A percentile compares a stretch with the other conserved stretches of the same genome.
These are phyloP conservation scores for Galerucella pusilla DNA, from an alignment of 2,888 invertebrate genomes.

Conservation along the genomic window DNA sequence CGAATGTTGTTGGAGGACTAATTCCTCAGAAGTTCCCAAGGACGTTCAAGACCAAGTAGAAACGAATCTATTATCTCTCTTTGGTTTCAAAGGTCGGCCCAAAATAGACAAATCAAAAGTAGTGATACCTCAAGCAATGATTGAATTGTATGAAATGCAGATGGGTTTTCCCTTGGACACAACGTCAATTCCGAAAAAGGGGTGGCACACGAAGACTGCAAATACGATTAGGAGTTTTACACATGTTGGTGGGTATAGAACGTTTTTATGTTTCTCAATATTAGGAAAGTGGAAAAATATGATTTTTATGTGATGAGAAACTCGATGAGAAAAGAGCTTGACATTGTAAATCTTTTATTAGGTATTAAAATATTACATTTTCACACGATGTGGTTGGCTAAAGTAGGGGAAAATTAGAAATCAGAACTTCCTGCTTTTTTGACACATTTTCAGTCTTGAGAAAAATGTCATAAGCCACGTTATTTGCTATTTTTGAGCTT, in stretches of 20 bases:
- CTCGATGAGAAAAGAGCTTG: no score
- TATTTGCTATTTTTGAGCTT: no score
- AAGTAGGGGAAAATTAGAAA: no score
- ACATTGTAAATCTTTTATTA: no score
- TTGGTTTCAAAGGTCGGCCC: slow-evolving; percentile 71
- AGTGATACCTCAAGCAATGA: slow-evolving; percentile 82
- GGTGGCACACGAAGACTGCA: slow-evolving; percentile 78
- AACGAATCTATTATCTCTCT: slow-evolving; percentile 71
- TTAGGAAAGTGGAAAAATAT: no score
- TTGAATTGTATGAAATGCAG: slow-evolving; percentile 79
- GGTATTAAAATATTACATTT: no score
- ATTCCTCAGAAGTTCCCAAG: slow-evolving; percentile 56
- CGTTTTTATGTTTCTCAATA: background rate
- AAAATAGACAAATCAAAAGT: slow-evolving; percentile 65
- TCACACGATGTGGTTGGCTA: no score
- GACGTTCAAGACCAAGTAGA: slow-evolving; percentile 66
- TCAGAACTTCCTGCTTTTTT: no score
- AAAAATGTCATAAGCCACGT: no score
- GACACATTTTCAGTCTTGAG: no score
- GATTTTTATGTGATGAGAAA: no score
- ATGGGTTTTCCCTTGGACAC: slow-evolving; percentile 74
- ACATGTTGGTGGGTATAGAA: slow-evolving; percentile 74
- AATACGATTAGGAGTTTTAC: slow-evolving; percentile 88
- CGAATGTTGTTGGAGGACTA: slow-evolving; percentile 48
- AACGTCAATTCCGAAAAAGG: slow-evolving; percentile 74